These are phyloP conservation scores for Prosopocoilus inquinatus DNA, from an alignment of 2,888 invertebrate species.

Conservation along the genomic window DNA sequence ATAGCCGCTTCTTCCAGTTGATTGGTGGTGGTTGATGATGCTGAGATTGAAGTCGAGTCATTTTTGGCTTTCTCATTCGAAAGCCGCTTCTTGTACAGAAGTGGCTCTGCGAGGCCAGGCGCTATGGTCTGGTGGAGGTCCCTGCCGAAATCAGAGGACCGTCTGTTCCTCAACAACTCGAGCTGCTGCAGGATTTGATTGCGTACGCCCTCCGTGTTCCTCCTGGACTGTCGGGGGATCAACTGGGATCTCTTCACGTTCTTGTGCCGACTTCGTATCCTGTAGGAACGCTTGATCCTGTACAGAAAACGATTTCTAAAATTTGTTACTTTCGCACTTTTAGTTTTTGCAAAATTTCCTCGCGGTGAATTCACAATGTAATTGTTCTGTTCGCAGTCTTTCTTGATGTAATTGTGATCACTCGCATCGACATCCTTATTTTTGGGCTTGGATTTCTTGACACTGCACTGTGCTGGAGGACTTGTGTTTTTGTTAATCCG, in stretches of 20 bases:
- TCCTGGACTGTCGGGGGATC: neutral
- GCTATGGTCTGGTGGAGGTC: slow-evolving; percentile 4
- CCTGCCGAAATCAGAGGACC: slow-evolving; percentile 7
- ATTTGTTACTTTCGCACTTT: too few relatives aligned
- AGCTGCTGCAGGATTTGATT: slow-evolving; percentile 32
- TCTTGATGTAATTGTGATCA: too few relatives aligned
- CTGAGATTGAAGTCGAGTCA: neutral
- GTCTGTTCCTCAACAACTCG: slow-evolving; percentile 26
- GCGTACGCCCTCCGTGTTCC: slow-evolving; percentile 26
- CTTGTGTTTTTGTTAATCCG: too few relatives aligned
- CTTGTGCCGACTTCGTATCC: neutral
- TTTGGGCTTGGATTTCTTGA: too few relatives aligned
- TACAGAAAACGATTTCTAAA: too few relatives aligned
- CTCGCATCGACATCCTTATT: too few relatives aligned
- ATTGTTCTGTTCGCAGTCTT: too few relatives aligned
- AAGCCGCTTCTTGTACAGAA: slow-evolving; percentile 16
- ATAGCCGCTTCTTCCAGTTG: neutral
- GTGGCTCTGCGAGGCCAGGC: neutral
- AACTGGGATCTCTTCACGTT: neutral
- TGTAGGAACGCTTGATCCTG: neutral
- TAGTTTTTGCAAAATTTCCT: too few relatives aligned
- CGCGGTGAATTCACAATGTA: too few relatives aligned
- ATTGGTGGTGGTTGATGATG: neutral
- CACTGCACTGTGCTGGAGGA: too few relatives aligned
- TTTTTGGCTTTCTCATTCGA: slow-evolving; percentile 18